Evolutionary conservation across 1,140 invertebrate genomes (phyloP), one percentile per base, ranked within the genome.

Genomic region (Neuroterus valhalla): DNA sequence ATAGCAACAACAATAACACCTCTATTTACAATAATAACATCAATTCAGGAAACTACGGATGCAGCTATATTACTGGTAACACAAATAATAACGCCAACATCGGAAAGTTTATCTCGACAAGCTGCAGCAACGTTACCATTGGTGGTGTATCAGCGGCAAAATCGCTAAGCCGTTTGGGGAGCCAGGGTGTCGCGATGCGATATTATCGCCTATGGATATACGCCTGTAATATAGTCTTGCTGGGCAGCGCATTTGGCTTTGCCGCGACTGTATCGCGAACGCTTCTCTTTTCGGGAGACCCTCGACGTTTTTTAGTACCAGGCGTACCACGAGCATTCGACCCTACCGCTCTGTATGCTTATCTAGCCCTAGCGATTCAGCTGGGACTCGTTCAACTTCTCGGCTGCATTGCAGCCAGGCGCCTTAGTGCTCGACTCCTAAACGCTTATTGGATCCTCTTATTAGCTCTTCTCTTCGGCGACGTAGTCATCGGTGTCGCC

Each of bases 161-260:
- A 77, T 85, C 85, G 82, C 80, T 82, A 76, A 80, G 80, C 82
- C 81, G 84, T 80, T 79, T 75, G 77, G 84, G 81, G 76, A 82
- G 84, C 71, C 83, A 88, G 84, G 87, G 86, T 83, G 84, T 90
- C 88, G 89, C 88, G 76, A 90, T 90, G 89, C 88, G 92, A 90
- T 97, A 97, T 92, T 97, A 97, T 91, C 94, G 96, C 88, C 93
- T 97, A 84, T 97, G 96, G 96, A 97, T 97, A 86, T 97, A 97
- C 92, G 95, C 95, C 84, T 96, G 95, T 93, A 97, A 97, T 91
- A 93, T 94, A 87, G 95, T 95, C 76, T 92, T 97, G 85, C 91
- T 97, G 86, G 92, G 95, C 75, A 94, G 94, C 85, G 95, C 95
- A 82, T 87, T 96, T 66, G 94, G 95, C 31, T 96, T 97, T 88